Conservation (phyloP, 2,888 invertebrate species). For the Eupithecia subumbrata region DNA sequence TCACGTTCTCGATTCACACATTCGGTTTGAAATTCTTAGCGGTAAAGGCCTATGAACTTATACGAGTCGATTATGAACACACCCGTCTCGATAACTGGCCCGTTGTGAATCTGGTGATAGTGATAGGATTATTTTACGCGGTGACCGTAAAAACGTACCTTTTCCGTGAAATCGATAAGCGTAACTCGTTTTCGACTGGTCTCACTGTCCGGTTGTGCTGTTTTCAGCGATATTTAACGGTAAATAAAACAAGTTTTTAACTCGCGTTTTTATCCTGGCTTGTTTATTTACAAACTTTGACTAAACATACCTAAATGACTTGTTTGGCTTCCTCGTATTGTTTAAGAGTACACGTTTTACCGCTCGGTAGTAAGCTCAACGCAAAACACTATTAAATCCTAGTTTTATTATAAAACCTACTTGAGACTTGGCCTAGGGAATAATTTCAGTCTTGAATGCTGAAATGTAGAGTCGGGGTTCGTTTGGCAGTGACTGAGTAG, state of each 20-base stretch:
- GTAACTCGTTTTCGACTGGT: constrained; percentile 66
- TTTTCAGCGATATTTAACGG: constrained; percentile 76
- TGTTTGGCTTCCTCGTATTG: constrained; percentile 60
- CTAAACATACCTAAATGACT: constrained; percentile 47
- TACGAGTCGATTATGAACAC: constrained; percentile 53
- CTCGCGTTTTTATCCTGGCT: constrained; percentile 60
- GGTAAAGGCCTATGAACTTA: constrained; percentile 64
- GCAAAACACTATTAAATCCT: constrained; percentile 44
- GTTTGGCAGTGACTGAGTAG: constrained; percentile 1
- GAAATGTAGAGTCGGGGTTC: constrained; percentile 25
- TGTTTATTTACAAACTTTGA: constrained; percentile 71
- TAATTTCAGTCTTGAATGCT: constrained; percentile 16
- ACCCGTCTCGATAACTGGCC: constrained; percentile 38
- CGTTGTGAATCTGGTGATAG: constrained; percentile 25
- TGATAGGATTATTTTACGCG: constrained; percentile 35
- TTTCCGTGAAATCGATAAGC: constrained; percentile 56
- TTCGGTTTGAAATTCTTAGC: constrained; percentile 72
- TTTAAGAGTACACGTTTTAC: constrained; percentile 59
- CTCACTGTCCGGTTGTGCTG: constrained; percentile 58
- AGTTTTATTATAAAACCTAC: constrained; percentile 12
- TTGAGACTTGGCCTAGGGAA: background rate
- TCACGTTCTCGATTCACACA: constrained; percentile 81
- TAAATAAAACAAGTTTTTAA: constrained; percentile 77
- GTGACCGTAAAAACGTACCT: constrained; percentile 45
- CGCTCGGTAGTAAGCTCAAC: constrained; percentile 55